Conservation (phyloP, 2,888 invertebrate species). For the Ditula angustiorana region DNA sequence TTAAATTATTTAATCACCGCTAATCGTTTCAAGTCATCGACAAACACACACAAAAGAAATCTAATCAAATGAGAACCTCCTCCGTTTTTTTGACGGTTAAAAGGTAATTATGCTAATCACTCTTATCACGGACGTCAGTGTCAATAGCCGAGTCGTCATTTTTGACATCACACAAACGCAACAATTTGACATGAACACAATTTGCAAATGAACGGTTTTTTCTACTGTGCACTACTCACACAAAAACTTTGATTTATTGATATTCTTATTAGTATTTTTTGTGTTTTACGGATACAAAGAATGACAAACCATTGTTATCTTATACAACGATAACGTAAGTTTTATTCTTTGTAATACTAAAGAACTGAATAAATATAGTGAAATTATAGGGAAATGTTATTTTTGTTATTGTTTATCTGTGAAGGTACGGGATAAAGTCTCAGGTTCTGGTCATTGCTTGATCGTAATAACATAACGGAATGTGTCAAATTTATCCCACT, state of each 20-base stretch:
- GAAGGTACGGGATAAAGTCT: neutral
- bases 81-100: too few species aligned
- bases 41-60: conserved; percentile 2
- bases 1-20: neutral
- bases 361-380: neutral
- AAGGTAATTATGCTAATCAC: conserved; percentile 30
- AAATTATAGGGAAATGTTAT: neutral
- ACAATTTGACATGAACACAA: conserved; percentile 61
- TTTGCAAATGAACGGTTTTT: conserved; percentile 63
- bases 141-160: conserved; percentile 40
- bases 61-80: too few species aligned
- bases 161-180: conserved; percentile 39
- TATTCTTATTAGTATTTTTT: conserved; percentile 58
- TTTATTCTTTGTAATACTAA: neutral
- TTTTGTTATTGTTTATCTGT: too few species aligned
- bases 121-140: conserved; percentile 25
- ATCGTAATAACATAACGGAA: too few species aligned
- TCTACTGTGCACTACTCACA: conserved; percentile 43
- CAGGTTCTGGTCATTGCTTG: too few species aligned
- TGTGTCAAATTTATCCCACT: too few species aligned
- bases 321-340: too few species aligned
- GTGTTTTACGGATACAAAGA: conserved; percentile 48
- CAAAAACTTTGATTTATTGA: conserved; percentile 70
- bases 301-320: conserved; percentile 37
- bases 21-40: conserved; percentile 7